Evolutionary conservation across 2,888 invertebrate genomes (phyloP), one percentile per base, ranked within the genome.

Genomic region (Heliconius charithonia): DNA sequence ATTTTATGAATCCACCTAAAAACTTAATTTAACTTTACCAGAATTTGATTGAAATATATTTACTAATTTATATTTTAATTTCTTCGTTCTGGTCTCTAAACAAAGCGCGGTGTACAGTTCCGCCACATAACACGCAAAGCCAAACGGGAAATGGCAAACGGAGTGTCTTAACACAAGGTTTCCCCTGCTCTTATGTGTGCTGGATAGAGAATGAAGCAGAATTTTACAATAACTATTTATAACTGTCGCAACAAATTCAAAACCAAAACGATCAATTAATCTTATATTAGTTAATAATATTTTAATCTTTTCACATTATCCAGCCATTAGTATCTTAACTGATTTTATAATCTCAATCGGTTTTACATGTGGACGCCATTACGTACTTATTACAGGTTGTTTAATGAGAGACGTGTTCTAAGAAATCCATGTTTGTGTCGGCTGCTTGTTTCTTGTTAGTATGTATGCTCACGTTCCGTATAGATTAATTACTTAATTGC

Each of bases 401-500:
- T 77, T 75, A 75, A 80, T 81, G 79, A 78, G 79, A 71, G 77
- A 77, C 79, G 73, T 79, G 75, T 76, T 81, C 79, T 66, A 79
- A 82, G 79, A 80, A 81, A 81, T 77, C 77, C 79, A 77, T 82
- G 81, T 83, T 81, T 80, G 80, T 79, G 82, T 80, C 73, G 77
- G 72, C 73, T 59, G 41, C 27, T 56, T 45, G 77, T 78, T 79
- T 73, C 4, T 45, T 45, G 51, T 51, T 51, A 19, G 51, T 51
- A 19, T 51, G 76, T 83, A 81, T 76, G 82, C 78, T 80, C 82
- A 81, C 81, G 79, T 82, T 79, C 65, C 75, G 79, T 77, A 74
- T 81, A 80, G 79, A 82, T 81, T 77, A 79, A 81, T 80, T 81
- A 80, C 81, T 82, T 80, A 80, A 81, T 80, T 79, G 80, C 79